Conservation (phyloP, 2,888 invertebrate genomes). For the Ormia ochracea region DNA sequence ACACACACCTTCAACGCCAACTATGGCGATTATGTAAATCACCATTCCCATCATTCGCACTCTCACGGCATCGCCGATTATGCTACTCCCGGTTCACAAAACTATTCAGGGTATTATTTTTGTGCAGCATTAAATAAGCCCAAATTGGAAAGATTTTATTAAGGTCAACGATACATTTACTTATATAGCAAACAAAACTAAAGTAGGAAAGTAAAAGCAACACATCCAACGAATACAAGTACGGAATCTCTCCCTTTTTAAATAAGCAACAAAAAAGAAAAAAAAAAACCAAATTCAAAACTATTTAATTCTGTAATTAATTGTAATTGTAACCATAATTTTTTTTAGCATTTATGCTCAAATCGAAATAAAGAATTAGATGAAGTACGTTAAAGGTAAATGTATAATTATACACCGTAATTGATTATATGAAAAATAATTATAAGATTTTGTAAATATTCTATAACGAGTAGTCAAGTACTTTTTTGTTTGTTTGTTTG, state of each 20-base stretch:
- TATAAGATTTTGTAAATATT: constrained; percentile 51
- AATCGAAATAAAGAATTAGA: constrained; percentile 38
- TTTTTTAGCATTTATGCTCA: constrained; percentile 58
- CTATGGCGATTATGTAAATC: constrained; percentile 60
- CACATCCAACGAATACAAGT: constrained; percentile 48
- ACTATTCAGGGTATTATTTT: constrained; percentile 76
- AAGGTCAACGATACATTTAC: constrained; percentile 46
- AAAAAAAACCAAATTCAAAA: constrained; percentile 4
- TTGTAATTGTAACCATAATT: constrained; percentile 21
- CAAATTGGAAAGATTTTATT: constrained; percentile 75
- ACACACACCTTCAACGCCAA: constrained; percentile 57
- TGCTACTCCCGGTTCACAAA: constrained; percentile 75
- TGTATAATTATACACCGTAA: constrained; percentile 9
- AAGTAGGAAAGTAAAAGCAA: constrained; percentile 4
- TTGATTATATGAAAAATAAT: neutral
- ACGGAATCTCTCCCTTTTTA: constrained; percentile 14
- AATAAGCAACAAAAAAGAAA: constrained; percentile 27
- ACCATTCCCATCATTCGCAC: constrained; percentile 60
- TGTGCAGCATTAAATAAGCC: constrained; percentile 76
- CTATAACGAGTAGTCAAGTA: constrained; percentile 24
- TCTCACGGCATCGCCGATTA: constrained; percentile 75
- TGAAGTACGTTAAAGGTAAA: neutral
- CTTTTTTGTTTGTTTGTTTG: neutral
- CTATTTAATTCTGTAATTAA: constrained; percentile 4
- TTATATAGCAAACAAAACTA: neutral